Evolutionary conservation across 2,888 invertebrate genomes (phyloP), one percentile per base, ranked within the genome.

Genomic region (Antheraea assamensis): DNA sequence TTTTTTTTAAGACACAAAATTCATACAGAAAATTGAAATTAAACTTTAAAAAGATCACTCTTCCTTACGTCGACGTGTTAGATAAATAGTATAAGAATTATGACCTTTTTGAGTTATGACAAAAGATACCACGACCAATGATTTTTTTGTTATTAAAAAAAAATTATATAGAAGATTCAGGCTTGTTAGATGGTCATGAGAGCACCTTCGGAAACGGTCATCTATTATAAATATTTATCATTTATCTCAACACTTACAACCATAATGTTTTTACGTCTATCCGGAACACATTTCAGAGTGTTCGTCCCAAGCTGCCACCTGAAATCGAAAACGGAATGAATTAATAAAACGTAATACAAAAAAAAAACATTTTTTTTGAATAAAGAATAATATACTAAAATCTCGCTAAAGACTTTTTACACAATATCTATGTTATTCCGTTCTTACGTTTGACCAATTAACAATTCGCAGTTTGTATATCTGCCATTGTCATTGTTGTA

Each of bases 271-370:
- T 55, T 24, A 64, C 30, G 61, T 74, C 83, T 89, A 97, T 84
- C 97, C 97, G 68, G 97, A 97, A 90, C 98, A 98, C 84, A 97
- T 96, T 90, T 98, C 97, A 8, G 97, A 97, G 90, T 98, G 98
- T 75, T 97, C 97, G 87, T 98, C 98, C 98, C 98, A 98, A 61
- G 97, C 97, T 61, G 96, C 95, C 68, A 97, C 97, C 98, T 98
- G 91, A 0, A 64, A 64, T 64, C 10, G 24, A 61, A 15, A 61
- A n/a, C n/a, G n/a, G 24, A 58, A n/a, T 21, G 5, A 21, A 58
- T 58, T 58, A 8, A n/a, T 58, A 10, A 19, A 49, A 19, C 42
- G 42, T 42, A 52, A 13, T 3, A 7, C 3, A 64, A 30, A 30
- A 64, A 30, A 64, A 64, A 64, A 4, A 17, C 19, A 8, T 61